Evolutionary conservation across 2,888 invertebrate species (phyloP).

Genomic region (Amphipoea oculea): DNA sequence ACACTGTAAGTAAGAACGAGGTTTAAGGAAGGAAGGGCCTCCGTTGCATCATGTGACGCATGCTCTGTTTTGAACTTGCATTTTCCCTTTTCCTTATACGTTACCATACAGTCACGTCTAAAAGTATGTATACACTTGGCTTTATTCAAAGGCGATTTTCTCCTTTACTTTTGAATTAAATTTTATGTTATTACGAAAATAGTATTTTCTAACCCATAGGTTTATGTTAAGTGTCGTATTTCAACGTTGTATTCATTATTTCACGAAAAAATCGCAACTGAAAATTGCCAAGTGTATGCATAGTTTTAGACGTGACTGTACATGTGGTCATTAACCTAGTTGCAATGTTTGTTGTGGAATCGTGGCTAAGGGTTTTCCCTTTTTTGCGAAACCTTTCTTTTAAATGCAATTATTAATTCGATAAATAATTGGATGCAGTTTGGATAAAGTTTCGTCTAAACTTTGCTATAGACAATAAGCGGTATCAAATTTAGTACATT

Average conservation of each 20-base stretch:
- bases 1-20: background rate
- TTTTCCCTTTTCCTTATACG: conserved; percentile 13
- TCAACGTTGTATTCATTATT: no score
- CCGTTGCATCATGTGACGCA: background rate
- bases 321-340: conserved; percentile 2
- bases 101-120: no score
- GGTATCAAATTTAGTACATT: background rate
- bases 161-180: no score
- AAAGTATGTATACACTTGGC: no score
- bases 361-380: background rate
- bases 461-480: background rate
- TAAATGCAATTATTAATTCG: background rate
- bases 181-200: no score
- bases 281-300: no score
- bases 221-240: no score
- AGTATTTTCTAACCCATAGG: no score
- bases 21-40: conserved; percentile 27
- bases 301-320: no score
- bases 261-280: no score
- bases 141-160: no score
- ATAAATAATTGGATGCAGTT: background rate
- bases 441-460: background rate
- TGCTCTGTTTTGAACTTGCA: background rate
- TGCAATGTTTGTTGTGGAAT: conserved; percentile 1
- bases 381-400: background rate